A percentile compares a stretch with the other conserved stretches of the same genome.
phyloP scores from a whole-genome alignment of 2,113 vertebrate species.

The Progne subis region DNA sequence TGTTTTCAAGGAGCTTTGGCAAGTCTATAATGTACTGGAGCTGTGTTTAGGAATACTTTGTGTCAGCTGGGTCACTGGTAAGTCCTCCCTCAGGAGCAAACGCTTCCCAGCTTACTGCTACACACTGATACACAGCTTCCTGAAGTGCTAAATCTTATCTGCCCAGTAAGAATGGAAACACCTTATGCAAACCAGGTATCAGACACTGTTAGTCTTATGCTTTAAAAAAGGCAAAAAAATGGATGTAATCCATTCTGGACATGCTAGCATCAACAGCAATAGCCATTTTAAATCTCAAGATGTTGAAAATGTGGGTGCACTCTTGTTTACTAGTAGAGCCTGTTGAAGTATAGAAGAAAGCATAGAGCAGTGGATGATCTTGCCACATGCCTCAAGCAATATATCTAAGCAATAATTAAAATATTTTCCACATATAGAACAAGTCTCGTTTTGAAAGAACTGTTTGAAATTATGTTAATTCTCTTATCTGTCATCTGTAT shows the following conservation, averaged over 20 bases:
- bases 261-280: neutral
- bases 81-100: neutral
- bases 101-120: fast-evolving
- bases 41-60: neutral
- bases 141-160: neutral
- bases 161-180: neutral
- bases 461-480: slow-evolving; percentile 38
- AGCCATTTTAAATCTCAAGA: neutral
- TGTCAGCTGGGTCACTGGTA: neutral
- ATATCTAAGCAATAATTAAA: neutral
- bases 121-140: neutral
- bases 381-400: neutral
- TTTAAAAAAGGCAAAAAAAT: neutral
- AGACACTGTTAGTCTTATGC: neutral
- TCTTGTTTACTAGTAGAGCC: neutral
- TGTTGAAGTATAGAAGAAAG: neutral
- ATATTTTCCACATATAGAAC: neutral
- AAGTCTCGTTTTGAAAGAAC: neutral
- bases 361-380: neutral
- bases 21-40: neutral
- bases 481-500: slow-evolving; percentile 15
- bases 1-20: neutral
- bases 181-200: neutral
- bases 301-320: neutral
- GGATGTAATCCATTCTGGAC: neutral